Percentiles rank a stretch among this genome's conserved stretches.
phyloP scores from a whole-genome alignment of 2,888 invertebrate species.

The Aphidoletes aphidimyza region DNA sequence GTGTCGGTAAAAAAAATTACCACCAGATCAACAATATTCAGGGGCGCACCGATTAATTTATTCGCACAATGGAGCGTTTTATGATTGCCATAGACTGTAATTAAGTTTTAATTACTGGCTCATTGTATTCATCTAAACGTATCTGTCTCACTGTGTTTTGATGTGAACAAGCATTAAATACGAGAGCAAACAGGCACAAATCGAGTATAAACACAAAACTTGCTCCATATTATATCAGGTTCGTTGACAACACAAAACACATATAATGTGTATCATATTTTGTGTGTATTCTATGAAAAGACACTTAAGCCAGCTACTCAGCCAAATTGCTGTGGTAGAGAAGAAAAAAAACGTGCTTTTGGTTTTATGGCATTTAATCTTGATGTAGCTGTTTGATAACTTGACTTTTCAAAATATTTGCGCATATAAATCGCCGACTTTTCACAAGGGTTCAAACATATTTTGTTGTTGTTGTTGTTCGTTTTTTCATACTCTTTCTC shows the following conservation, averaged over 20 bases:
- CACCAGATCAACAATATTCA: neutral
- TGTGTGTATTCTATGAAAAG: neutral
- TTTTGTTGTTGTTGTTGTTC: neutral
- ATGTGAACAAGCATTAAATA: neutral
- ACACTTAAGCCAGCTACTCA: neutral
- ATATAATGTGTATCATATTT: constrained; percentile 35
- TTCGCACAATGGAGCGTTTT: neutral
- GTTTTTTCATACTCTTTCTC: neutral
- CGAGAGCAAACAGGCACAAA: neutral
- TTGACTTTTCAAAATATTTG: constrained; percentile 14
- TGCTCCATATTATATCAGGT: constrained; percentile 3
- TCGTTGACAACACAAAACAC: constrained; percentile 2
- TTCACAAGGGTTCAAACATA: neutral
- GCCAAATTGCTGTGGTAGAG: neutral
- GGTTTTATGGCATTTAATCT: neutral
- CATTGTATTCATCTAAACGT: neutral
- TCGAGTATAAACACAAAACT: neutral
- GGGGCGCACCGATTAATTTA: constrained; percentile 12
- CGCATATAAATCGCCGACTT: neutral
- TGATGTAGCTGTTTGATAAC: neutral
- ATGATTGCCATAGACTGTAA: neutral
- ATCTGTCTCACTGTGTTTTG: neutral
- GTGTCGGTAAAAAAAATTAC: neutral
- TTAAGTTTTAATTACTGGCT: constrained; percentile 3
- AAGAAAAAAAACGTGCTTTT: neutral